Conservation (phyloP, 1,140 invertebrate species). For the Gerris buenoi region DNA sequence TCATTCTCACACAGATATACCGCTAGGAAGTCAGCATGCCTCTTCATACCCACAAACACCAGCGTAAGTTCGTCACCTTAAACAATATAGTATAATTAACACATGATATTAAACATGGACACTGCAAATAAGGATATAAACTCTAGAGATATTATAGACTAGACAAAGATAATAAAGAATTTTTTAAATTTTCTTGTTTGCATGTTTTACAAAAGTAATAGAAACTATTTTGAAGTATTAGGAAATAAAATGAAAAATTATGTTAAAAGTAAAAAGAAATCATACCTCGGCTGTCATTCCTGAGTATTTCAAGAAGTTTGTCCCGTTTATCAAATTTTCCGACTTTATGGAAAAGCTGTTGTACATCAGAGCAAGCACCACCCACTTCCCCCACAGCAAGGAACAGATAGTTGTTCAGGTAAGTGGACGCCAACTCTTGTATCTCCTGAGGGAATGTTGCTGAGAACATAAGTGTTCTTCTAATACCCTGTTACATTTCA, state of each 20-base stretch:
- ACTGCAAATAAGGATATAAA: too few species aligned
- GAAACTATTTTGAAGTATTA: too few species aligned
- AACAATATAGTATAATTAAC: too few species aligned
- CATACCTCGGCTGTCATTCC: too few species aligned
- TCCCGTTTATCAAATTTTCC: conserved; percentile 36
- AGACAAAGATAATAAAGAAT: too few species aligned
- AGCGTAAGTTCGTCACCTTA: conserved; percentile 41
- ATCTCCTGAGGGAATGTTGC: conserved; percentile 99
- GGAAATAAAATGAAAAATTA: too few species aligned
- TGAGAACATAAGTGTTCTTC: conserved; percentile 98
- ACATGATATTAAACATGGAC: too few species aligned
- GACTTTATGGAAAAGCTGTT: conserved; percentile 66
- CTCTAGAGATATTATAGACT: too few species aligned
- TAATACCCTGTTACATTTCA: conserved; percentile 49
- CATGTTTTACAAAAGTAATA: too few species aligned
- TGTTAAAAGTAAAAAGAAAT: too few species aligned
- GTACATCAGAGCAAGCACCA: conserved; percentile 76
- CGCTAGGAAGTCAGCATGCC: conserved; percentile 77
- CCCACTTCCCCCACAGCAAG: conserved; percentile 95
- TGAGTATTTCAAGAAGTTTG: conserved; percentile 58
- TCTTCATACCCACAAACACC: conserved; percentile 81
- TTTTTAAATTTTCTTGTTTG: too few species aligned
- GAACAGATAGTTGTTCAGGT: conserved; percentile 96
- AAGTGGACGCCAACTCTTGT: conserved; percentile 87
- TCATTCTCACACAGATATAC: conserved; percentile 49